Conservation (phyloP, 2,797 vertebrate species). For the Phrynocephalus forsythii region DNA sequence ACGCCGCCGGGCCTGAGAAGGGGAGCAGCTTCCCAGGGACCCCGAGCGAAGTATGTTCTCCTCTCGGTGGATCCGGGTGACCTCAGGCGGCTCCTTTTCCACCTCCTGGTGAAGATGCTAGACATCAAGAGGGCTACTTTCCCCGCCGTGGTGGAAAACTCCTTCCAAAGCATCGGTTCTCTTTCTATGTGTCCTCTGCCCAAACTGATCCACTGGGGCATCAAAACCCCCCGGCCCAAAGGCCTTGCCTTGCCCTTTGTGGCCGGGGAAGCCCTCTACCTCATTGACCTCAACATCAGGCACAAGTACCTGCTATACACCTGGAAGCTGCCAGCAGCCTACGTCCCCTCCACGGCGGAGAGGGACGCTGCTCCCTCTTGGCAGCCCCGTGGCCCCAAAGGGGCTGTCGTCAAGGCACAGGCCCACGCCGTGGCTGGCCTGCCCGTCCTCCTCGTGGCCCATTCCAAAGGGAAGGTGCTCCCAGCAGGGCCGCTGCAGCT, state of each 20-base stretch:
- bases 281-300: constrained; percentile 19
- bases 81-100: neutral
- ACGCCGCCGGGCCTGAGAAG: neutral
- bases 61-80: neutral
- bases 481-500: rapidly evolving
- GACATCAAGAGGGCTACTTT: neutral
- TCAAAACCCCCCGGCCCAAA: neutral
- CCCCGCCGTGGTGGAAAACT: neutral
- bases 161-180: neutral
- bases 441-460: neutral
- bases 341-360: neutral
- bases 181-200: neutral
- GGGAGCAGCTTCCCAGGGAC: neutral
- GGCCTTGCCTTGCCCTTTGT: neutral
- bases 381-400: neutral
- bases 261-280: neutral
- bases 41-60: neutral
- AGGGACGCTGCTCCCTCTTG: too few relatives aligned
- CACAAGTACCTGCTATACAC: neutral
- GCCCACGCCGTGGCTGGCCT: neutral
- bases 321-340: neutral
- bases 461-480: neutral
- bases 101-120: neutral
- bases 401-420: rapidly evolving
- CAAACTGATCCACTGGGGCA: neutral